These are phyloP conservation scores for Hoplostethus mediterraneus DNA, from an alignment of 2,797 vertebrate genomes.

Conservation along the genomic window DNA sequence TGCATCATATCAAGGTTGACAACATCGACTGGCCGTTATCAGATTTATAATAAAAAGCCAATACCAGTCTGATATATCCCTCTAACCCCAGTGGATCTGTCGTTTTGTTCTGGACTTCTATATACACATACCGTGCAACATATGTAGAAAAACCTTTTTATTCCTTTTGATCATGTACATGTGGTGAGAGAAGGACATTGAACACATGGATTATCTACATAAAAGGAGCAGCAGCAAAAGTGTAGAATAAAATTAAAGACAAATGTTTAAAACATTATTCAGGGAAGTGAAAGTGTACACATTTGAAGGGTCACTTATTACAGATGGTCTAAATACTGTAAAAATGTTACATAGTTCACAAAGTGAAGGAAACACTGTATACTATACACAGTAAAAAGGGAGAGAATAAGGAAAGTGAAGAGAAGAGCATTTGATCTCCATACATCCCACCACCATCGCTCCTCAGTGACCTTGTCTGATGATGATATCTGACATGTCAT, in stretches of 20 bases:
- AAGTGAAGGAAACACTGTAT: not conserved
- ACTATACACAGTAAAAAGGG: constrained; percentile 22
- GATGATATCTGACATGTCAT: constrained; percentile 92
- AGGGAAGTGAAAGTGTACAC: not conserved
- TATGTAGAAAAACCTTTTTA: constrained; percentile 55
- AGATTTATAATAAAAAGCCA: not conserved
- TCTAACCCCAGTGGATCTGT: not conserved
- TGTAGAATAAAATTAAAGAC: constrained; percentile 23
- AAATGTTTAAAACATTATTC: constrained; percentile 2
- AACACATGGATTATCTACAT: constrained; percentile 49
- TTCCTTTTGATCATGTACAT: constrained; percentile 66
- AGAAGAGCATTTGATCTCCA: not conserved
- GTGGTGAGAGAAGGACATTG: constrained; percentile 14
- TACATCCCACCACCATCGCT: not conserved
- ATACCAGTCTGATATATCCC: not conserved
- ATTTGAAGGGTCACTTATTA: not conserved
- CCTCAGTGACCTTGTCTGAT: constrained; percentile 87
- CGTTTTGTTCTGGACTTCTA: not conserved
- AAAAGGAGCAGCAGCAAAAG: constrained; percentile 3
- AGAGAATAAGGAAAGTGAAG: not conserved
- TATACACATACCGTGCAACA: not conserved
- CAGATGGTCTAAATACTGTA: not conserved
- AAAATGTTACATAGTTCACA: not conserved
- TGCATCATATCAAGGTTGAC: no score
- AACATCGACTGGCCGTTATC: not conserved